Conservation (phyloP, 2,113 vertebrate species). For the Muscicapa adusta region DNA sequence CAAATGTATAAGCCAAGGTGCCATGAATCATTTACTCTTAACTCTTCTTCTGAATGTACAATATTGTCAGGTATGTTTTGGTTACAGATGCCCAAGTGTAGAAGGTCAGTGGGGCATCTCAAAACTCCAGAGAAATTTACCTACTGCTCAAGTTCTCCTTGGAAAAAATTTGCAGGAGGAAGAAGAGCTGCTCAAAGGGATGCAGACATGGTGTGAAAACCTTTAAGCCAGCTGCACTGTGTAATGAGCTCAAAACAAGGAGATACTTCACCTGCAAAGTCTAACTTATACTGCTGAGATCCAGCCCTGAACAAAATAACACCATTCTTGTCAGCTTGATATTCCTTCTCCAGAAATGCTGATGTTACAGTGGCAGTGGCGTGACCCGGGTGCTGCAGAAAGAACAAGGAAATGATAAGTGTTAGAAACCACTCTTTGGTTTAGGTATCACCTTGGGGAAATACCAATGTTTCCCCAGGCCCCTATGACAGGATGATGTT, state of each 20-base stretch:
- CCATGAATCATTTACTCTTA: not conserved
- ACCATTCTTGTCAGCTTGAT: slow-evolving; percentile 30
- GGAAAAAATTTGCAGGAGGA: not conserved
- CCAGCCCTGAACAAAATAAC: slow-evolving; percentile 72
- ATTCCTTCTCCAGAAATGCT: slow-evolving; percentile 70
- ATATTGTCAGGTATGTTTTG: not conserved
- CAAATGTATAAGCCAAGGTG: not conserved
- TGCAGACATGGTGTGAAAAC: not conserved
- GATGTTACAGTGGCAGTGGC: slow-evolving; percentile 69
- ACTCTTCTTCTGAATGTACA: not conserved
- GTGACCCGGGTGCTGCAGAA: slow-evolving; percentile 67
- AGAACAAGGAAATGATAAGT: not conserved
- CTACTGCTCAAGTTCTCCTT: not conserved
- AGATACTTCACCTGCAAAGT: slow-evolving; percentile 74
- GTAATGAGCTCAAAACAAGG: not conserved
- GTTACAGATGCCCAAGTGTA: not conserved
- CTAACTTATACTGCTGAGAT: slow-evolving; percentile 69
- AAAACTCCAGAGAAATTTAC: not conserved
- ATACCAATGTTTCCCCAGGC: not conserved
- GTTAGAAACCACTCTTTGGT: not conserved
- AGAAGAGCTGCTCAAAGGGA: not conserved
- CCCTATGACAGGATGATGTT: rapidly evolving
- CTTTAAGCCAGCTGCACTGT: not conserved
- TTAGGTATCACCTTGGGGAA: not conserved
- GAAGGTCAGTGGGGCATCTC: not conserved